Conservation (phyloP, 2,888 invertebrate species). For the Carabus problematicus region DNA sequence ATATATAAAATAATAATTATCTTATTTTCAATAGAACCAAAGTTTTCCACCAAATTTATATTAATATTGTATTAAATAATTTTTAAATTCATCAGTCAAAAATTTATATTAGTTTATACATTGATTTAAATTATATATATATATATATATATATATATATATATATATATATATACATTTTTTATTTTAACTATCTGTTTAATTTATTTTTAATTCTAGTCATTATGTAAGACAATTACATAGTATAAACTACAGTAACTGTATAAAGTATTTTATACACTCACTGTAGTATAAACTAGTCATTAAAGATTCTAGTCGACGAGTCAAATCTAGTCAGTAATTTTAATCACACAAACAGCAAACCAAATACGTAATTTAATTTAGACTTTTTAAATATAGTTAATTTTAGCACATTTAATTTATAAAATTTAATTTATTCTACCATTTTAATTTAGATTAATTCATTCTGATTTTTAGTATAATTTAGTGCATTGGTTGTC, state of each 20-base stretch:
- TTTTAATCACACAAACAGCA: constrained; percentile 2
- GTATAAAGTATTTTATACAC: too few relatives aligned
- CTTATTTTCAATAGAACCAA: background rate
- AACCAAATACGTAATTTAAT: constrained; percentile 18
- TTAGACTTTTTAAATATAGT: constrained; percentile 1
- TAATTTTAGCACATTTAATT: too few relatives aligned
- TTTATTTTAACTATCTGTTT: constrained; percentile 14
- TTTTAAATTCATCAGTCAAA: too few relatives aligned
- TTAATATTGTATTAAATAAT: too few relatives aligned
- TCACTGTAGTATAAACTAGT: background rate
- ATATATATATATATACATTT: too few relatives aligned
- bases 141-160: too few relatives aligned
- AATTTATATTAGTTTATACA: too few relatives aligned
- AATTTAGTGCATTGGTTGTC: background rate
- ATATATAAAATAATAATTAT: background rate
- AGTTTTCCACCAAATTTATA: too few relatives aligned
- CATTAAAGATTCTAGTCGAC: constrained; percentile 7
- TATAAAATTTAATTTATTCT: background rate
- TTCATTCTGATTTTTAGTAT: background rate
- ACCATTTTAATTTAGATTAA: background rate
- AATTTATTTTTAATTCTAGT: constrained; percentile 8
- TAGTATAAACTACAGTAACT: too few relatives aligned
- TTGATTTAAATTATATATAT: too few relatives aligned
- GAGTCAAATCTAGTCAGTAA: constrained; percentile 15
- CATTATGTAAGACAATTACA: background rate